Evolutionary conservation across 30 jellyfish, hydroid and myxozoan genomes (phyloP), one percentile per base, ranked within the genome.

Genomic region (Morbakka virulenta): DNA sequence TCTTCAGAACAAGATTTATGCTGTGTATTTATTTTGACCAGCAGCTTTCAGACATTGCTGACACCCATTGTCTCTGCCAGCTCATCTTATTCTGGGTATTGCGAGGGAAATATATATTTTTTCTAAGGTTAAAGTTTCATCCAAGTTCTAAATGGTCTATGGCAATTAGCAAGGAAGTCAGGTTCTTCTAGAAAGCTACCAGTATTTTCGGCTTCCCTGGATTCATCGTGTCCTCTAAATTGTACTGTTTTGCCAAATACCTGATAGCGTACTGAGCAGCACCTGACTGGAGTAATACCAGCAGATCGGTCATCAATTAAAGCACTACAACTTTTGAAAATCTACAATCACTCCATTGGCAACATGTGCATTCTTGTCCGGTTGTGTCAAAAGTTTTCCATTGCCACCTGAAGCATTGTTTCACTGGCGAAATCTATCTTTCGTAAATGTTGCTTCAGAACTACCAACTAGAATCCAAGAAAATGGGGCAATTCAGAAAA

Each of bases 171-270:
- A 22, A 76, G 71, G 48, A 76, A 61, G 84, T 61, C 34, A 28
- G 63, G 81, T 52, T 76, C 84, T 51, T 76, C 88, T 28, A 77
- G 81, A 34, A 77, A 77, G 84, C 64, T 77, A 62, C 88, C 81
- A 1, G 57, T 81, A 36, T 64, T 77, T 61, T 34, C 84, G 4
- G 83, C 2, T 0, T 2, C 72, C 31, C 28, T 29, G 1, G 71
- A 77, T 77, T 77, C 88, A 22, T 64, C 72, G 57, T 64, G 74
- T 77, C 83, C 88, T 63, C 88, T 31, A 52, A 77, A 77, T 47
- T 77, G 88, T 77, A 61, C 67, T 77, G 88, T 57, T 77, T 76
- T 61, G 79, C 87, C 26, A 75, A 27, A 52, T 75, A 66, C 33
- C 69, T n/a, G 67, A 75, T 61, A 79, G 57, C 87, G 34, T 75